Evolutionary conservation across 2,113 vertebrate species (phyloP).

Genomic region (Gadus macrocephalus): DNA sequence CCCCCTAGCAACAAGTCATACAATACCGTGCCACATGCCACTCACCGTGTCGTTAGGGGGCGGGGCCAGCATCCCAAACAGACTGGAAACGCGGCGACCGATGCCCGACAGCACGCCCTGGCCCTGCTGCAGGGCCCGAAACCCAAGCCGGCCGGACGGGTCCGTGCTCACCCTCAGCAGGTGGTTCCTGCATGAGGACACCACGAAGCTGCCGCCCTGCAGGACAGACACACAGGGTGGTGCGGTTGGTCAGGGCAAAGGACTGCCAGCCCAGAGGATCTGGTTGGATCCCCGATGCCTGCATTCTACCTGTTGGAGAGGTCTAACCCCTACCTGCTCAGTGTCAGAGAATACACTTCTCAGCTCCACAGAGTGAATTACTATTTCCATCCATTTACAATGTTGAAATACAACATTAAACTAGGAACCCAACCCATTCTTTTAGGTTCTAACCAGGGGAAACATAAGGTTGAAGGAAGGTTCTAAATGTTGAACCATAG

Average conservation of each 20-base stretch:
- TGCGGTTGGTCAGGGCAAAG: background rate
- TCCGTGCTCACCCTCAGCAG: conserved; percentile 78
- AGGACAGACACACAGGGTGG: conserved; percentile 14
- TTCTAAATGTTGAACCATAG: too few species aligned
- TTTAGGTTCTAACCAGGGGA: too few species aligned
- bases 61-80: conserved; percentile 89
- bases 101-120: conserved; percentile 94
- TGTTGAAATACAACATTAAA: too few species aligned
- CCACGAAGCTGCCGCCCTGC: conserved; percentile 86
- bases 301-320: too few species aligned
- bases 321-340: too few species aligned
- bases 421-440: too few species aligned
- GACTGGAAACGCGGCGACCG: conserved; percentile 87
- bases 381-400: too few species aligned
- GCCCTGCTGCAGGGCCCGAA: conserved; percentile 80
- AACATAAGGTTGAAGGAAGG: too few species aligned
- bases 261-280: background rate
- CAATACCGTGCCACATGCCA: conserved; percentile 6
- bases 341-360: too few species aligned
- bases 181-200: conserved; percentile 79
- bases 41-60: conserved; percentile 80
- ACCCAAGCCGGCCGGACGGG: conserved; percentile 75
- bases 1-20: too few species aligned
- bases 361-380: too few species aligned
- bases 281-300: too few species aligned